phyloP scores from a whole-genome alignment of 1,140 invertebrate genomes.

The Dreissena polymorpha region DNA sequence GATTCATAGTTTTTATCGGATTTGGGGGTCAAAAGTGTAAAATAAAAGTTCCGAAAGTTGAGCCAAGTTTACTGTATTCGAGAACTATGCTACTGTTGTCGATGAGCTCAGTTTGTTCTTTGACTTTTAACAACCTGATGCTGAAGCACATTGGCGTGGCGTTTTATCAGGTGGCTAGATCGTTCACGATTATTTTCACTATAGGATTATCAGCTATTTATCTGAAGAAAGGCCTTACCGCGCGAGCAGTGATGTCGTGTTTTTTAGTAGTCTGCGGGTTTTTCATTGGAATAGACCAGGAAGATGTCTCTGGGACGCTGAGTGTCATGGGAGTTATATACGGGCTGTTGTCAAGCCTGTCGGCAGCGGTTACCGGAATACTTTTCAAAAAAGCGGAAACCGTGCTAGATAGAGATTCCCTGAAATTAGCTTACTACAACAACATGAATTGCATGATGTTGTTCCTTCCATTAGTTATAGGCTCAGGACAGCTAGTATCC shows the following conservation, averaged over 20 bases:
- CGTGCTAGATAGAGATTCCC: conserved; percentile 65
- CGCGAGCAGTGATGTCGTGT: conserved; percentile 69
- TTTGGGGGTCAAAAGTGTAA: conserved; percentile 34
- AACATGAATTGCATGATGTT: conserved; percentile 75
- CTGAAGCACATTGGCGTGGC: conserved; percentile 77
- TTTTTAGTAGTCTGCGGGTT: conserved; percentile 74
- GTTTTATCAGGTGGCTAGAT: conserved; percentile 79
- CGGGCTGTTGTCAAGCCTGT: conserved; percentile 75
- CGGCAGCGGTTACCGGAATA: conserved; percentile 75
- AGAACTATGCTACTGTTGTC: conserved; percentile 72
- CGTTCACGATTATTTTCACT: conserved; percentile 77
- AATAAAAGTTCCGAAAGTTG: conserved; percentile 54
- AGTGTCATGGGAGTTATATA: conserved; percentile 74
- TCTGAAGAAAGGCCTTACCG: conserved; percentile 66
- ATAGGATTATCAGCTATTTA: conserved; percentile 73
- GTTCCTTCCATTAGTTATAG: conserved; percentile 70
- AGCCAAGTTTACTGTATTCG: conserved; percentile 59
- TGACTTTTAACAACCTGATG: conserved; percentile 78
- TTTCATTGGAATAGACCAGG: conserved; percentile 76
- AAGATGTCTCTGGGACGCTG: conserved; percentile 71
- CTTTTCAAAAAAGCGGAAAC: conserved; percentile 71
- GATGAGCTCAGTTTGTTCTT: conserved; percentile 69
- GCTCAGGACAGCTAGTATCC: conserved; percentile 68
- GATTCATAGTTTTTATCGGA: conserved; percentile 53
- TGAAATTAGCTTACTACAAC: conserved; percentile 73